These are phyloP conservation scores for Eulemur rubriventer DNA, from an alignment of 2,797 vertebrate species.

Conservation along the genomic window DNA sequence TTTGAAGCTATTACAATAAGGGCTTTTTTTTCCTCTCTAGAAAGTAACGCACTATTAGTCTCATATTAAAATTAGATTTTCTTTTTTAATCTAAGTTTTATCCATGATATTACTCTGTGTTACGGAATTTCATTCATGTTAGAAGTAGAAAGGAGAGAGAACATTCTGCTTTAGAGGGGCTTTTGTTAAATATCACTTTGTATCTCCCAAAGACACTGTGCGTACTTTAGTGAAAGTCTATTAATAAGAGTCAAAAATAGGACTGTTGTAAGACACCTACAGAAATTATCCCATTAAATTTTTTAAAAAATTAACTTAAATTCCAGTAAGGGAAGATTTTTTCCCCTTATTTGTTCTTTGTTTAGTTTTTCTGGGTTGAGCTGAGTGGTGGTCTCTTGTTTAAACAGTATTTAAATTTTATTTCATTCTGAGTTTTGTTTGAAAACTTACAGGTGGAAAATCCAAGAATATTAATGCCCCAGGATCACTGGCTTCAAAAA, in stretches of 20 bases:
- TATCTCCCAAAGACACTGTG: neutral
- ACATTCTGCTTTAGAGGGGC: neutral
- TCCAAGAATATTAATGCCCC: neutral
- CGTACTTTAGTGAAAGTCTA: neutral
- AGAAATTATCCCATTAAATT: neutral
- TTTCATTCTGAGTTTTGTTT: constrained; percentile 28
- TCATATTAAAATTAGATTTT: neutral
- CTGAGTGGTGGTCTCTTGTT: neutral
- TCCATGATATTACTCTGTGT: neutral
- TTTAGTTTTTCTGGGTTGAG: constrained; percentile 5
- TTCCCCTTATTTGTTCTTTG: constrained; percentile 1
- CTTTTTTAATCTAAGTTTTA: neutral
- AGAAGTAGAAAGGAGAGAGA: neutral
- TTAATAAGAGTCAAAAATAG: neutral
- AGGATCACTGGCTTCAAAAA: neutral
- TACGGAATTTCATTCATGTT: neutral
- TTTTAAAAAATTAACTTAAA: neutral
- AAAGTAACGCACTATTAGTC: neutral
- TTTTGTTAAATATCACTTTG: neutral
- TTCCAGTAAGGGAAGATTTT: neutral
- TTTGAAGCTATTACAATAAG: neutral
- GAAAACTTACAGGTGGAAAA: constrained; percentile 47
- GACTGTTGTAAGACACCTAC: neutral
- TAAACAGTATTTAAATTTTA: constrained; percentile 32
- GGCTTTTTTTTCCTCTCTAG: neutral